A percentile compares a stretch with the other conserved stretches of the same genome.
Conservation (phyloP, 1,140 invertebrate genomes). For the Sycobia sp. region DNA sequence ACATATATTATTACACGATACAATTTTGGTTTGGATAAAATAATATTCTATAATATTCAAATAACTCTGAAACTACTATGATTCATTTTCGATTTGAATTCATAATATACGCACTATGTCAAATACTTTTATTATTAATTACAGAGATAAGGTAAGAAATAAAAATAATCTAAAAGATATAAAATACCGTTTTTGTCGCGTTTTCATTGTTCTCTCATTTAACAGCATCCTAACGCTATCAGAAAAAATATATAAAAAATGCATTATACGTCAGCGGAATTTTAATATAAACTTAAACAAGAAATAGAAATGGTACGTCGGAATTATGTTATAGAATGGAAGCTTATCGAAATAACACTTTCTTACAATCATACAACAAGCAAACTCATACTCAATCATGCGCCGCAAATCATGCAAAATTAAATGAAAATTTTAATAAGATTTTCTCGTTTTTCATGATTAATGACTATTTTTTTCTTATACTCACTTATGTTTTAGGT, state of each 20-base stretch:
- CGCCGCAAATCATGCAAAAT: background rate
- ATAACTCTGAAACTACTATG: slow-evolving; percentile 11
- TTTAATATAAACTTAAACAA: background rate
- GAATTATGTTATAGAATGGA: background rate
- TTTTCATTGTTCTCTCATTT: background rate
- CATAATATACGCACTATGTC: background rate
- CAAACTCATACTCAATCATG: slow-evolving; percentile 2
- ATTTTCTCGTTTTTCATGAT: slow-evolving; percentile 19
- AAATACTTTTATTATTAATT: slow-evolving; percentile 16
- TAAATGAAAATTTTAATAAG: slow-evolving; percentile 6
- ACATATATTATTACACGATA: background rate
- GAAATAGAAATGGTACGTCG: slow-evolving; percentile 1
- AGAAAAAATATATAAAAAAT: slow-evolving; percentile 5
- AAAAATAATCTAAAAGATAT: background rate
- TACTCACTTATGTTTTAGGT: slow-evolving; percentile 11
- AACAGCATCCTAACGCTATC: background rate
- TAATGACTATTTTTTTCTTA: slow-evolving; percentile 31
- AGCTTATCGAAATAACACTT: slow-evolving; percentile 12
- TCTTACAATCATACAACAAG: slow-evolving; percentile 6
- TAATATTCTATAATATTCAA: background rate
- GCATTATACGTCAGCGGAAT: slow-evolving; percentile 5
- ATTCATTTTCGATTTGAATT: background rate
- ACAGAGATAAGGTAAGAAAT: slow-evolving; percentile 1
- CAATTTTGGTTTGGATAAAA: slow-evolving; percentile 17
- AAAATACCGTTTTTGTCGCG: background rate